phyloP scores from a whole-genome alignment of 2,797 vertebrate species.

The Macrochelys suwanniensis region DNA sequence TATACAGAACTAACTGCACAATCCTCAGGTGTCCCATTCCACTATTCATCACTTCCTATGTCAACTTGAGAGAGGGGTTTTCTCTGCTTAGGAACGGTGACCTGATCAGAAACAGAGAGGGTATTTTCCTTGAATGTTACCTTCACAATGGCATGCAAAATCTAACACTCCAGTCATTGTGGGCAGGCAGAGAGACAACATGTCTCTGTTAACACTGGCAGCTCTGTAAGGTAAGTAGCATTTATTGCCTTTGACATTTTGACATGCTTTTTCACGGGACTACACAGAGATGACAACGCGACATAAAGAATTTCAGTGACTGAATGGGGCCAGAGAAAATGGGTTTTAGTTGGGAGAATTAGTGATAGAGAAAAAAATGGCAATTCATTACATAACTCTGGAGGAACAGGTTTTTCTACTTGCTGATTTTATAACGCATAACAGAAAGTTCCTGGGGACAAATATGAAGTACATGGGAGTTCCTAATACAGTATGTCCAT shows the following conservation, averaged over 20 bases:
- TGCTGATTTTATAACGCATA: not conserved
- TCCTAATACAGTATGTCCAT: not conserved
- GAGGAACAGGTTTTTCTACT: slow-evolving; percentile 30
- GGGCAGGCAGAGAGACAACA: not conserved
- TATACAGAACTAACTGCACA: not conserved
- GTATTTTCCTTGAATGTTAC: not conserved
- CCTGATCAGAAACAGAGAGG: not conserved
- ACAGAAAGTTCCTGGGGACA: slow-evolving; percentile 31
- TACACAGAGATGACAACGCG: not conserved
- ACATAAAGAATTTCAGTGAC: not conserved
- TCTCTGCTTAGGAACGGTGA: not conserved
- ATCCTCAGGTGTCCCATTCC: accelerated
- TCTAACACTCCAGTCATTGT: not conserved
- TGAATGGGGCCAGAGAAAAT: not conserved
- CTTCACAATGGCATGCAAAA: slow-evolving; percentile 5
- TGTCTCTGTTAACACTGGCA: not conserved
- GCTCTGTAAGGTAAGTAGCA: not conserved
- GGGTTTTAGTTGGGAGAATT: not conserved
- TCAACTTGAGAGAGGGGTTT: not conserved
- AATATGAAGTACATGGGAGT: not conserved
- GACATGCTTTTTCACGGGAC: not conserved
- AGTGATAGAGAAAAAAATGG: not conserved
- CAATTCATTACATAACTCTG: not conserved
- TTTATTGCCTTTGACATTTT: not conserved
- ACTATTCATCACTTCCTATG: accelerated